Base-by-base conservation (phyloP, 2,797 vertebrate species). In the Molossus molossus region DNA sequence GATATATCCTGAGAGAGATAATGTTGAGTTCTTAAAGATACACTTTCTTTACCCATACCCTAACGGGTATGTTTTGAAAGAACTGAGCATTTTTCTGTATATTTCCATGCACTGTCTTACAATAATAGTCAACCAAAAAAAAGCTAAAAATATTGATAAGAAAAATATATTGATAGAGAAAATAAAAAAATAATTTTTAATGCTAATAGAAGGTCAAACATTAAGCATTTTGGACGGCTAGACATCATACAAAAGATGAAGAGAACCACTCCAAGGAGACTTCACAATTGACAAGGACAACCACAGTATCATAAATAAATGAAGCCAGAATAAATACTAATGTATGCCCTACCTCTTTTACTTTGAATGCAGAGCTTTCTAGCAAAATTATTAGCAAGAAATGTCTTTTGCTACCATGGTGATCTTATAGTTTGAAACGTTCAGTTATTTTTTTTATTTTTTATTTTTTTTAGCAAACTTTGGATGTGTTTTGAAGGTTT, bases 401-500 rank as follows among this genome's bases (percentile, higher is more conserved):
- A 95, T 90, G 95, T 85, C 64, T 65, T 96, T 62, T 92, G 69
- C 95, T 95, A 40, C 92, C 67, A 94, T 60, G 48, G 77, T 91
- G 96, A 97, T 87, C 89, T 96, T 93, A 88, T 1, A 93, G n/a
- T 90, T 96, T 88, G 94, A 96, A 94, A 91, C 48, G 12, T 62
- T 96, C 65, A 40, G 60, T 33, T 95, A n/a, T 82, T 87, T 91
- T 96, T 90, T 45, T 87, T 50, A 50, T 45, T 14, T 33, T 81
- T 94, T 96, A 85, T 45, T 83, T 50, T 75, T 45, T 14, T 3
- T 83, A 91, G 93, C 69, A 90, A 96, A 97, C 76, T 97, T 91
- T 57, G 72, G 89, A 95, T 96, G 60, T 90, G 62, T 92, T 96
- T 88, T 94, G 94, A 94, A 91, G 94, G 96, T 93, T 96, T 95